These are phyloP conservation scores for Pachliopta kotzebuea DNA, from an alignment of 2,888 invertebrate genomes.

Conservation along the genomic window DNA sequence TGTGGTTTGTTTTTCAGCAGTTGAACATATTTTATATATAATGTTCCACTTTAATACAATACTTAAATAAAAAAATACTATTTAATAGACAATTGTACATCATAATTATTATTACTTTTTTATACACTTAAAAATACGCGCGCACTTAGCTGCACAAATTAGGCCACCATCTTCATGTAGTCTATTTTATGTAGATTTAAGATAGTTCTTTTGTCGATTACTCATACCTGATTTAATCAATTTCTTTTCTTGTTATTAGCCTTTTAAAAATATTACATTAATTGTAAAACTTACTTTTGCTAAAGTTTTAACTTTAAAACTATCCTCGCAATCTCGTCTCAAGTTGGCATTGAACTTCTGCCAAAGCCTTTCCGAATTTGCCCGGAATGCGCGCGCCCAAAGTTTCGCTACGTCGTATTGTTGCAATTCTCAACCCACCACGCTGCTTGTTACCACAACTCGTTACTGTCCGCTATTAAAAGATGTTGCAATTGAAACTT, in stretches of 20 bases:
- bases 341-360: conserved; percentile 45
- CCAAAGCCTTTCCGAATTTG: conserved; percentile 34
- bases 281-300: neutral
- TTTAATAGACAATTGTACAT: too few species aligned
- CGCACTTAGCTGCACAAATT: too few species aligned
- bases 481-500: conserved; percentile 49
- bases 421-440: conserved; percentile 29
- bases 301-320: neutral
- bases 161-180: too few species aligned
- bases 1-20: too few species aligned
- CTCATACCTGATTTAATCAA: too few species aligned
- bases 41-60: too few species aligned
- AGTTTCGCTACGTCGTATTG: conserved; percentile 34
- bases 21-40: too few species aligned
- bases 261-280: neutral
- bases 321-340: neutral
- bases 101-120: too few species aligned
- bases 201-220: neutral
- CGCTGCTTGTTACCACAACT: conserved; percentile 26
- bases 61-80: too few species aligned
- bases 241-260: neutral
- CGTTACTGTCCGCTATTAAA: conserved; percentile 38
- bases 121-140: too few species aligned
- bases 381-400: conserved; percentile 40
- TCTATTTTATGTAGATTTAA: too few species aligned